Conservation (phyloP, 2,797 vertebrate species). For the Alauda arvensis region DNA sequence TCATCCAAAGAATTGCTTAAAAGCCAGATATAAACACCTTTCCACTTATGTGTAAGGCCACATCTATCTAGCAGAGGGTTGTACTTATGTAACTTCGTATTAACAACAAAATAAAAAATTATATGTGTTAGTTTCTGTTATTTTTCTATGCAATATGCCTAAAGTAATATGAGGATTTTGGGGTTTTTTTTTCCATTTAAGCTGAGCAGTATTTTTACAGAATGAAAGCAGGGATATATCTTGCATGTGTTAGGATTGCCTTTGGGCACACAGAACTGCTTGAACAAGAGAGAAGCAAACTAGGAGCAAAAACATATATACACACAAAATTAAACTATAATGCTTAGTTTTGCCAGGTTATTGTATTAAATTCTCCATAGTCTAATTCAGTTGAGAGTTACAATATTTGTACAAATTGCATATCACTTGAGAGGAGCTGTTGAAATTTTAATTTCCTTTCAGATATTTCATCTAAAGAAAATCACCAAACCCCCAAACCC, state of each 20-base stretch:
- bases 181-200: background rate
- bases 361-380: background rate
- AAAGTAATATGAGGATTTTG: background rate
- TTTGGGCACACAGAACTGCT: background rate
- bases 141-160: background rate
- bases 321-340: background rate
- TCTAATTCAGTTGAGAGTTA: background rate
- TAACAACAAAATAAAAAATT: background rate
- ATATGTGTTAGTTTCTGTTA: background rate
- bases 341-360: background rate
- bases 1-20: background rate
- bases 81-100: background rate
- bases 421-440: background rate
- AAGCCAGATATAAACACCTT: background rate
- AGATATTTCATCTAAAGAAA: background rate
- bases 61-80: background rate
- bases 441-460: background rate
- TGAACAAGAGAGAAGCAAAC: background rate
- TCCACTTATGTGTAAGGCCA: background rate
- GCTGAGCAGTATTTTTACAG: background rate
- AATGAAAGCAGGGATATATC: background rate
- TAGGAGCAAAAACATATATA: background rate
- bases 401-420: background rate
- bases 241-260: background rate
- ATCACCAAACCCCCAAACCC: background rate